Evolutionary conservation across 2,113 vertebrate species (phyloP).

Genomic region (Ivindomyrus marchei): DNA sequence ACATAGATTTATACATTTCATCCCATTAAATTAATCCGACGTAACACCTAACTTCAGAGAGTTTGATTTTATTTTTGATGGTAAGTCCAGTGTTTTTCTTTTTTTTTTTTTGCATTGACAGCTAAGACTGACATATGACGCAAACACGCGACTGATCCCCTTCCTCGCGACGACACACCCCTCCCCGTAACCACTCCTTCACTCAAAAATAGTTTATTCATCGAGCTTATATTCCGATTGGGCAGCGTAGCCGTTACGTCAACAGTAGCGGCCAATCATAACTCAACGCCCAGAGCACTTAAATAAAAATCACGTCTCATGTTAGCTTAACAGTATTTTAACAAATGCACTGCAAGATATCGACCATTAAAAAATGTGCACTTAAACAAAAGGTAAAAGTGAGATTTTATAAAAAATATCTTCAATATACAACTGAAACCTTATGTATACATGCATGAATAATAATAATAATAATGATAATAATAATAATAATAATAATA

Average conservation of each 20-base stretch:
- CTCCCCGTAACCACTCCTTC: slow-evolving; percentile 43
- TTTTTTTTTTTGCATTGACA: slow-evolving; percentile 59
- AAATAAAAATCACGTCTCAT: neutral
- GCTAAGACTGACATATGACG: slow-evolving; percentile 45
- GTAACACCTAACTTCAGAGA: neutral
- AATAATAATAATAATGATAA: neutral
- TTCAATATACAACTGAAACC: neutral
- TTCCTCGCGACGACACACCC: slow-evolving; percentile 41
- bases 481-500: neutral
- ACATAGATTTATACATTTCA: neutral
- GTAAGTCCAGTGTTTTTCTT: neutral
- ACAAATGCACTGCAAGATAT: neutral
- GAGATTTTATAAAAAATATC: neutral
- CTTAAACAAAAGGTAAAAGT: neutral
- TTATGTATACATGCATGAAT: neutral
- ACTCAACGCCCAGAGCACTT: neutral
- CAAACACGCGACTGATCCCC: slow-evolving; percentile 30
- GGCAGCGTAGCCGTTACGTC: neutral
- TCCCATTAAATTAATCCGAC: neutral
- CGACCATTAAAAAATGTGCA: neutral
- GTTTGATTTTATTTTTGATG: slow-evolving; percentile 8
- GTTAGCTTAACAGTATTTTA: slow-evolving; percentile 3
- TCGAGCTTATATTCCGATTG: neutral
- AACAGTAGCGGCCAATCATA: neutral
- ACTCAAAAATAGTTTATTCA: slow-evolving; percentile 22